phyloP scores from a whole-genome alignment of 2,113 vertebrate species.

The Istiophorus platypterus region DNA sequence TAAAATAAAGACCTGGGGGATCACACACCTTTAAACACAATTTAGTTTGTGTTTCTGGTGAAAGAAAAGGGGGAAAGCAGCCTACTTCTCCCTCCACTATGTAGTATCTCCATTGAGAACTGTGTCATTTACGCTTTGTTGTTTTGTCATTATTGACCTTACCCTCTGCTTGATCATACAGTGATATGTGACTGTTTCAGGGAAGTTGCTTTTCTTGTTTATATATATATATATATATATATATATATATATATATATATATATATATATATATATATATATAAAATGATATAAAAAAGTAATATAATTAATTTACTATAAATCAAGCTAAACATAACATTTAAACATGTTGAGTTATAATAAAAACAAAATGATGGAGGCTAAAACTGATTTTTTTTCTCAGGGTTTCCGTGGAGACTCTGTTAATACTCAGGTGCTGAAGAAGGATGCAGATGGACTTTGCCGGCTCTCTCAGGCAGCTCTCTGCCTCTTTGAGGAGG shows the following conservation, averaged over 20 bases:
- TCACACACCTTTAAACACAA: not conserved
- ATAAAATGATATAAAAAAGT: no score
- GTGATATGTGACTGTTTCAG: not conserved
- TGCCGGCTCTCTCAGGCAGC: conserved; percentile 85
- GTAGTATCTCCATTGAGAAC: not conserved
- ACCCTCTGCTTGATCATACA: not conserved
- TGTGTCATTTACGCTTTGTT: not conserved
- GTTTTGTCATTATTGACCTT: not conserved
- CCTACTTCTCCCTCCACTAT: not conserved
- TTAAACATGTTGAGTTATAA: not conserved
- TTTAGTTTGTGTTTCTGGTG: conserved; percentile 9
- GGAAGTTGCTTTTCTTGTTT: not conserved
- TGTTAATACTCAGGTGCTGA: conserved; percentile 83
- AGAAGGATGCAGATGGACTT: conserved; percentile 84
- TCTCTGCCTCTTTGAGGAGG: conserved; percentile 87
- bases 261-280: no score
- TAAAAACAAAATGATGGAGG: not conserved
- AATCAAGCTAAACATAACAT: no score
- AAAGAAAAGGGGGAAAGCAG: not conserved
- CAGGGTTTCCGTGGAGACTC: conserved; percentile 84
- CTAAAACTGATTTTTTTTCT: not conserved
- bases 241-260: no score
- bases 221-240: no score
- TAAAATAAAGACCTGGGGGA: not conserved
- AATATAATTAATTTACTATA: no score